phyloP scores from a whole-genome alignment of 1,140 invertebrate genomes.

The Cydia fagiglandana region DNA sequence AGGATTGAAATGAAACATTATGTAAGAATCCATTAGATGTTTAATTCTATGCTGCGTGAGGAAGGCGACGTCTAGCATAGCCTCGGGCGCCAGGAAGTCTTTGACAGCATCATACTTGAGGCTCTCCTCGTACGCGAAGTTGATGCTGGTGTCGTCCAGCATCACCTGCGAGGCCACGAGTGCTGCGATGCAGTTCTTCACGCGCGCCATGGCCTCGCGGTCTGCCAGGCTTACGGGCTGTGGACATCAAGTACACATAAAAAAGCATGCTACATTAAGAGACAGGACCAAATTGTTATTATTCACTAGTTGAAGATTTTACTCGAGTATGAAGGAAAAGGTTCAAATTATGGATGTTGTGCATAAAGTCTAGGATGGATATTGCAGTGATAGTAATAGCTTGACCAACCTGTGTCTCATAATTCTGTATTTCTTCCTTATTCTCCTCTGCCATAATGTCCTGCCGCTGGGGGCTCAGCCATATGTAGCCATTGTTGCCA shows the following conservation, averaged over 20 bases:
- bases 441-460: constrained; percentile 48
- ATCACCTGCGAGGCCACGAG: constrained; percentile 92
- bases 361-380: too few relatives aligned
- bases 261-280: background rate
- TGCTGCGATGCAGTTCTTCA: constrained; percentile 94
- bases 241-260: constrained; percentile 43
- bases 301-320: background rate
- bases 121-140: constrained; percentile 95
- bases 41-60: constrained; percentile 84
- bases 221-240: constrained; percentile 85
- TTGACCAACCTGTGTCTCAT: constrained; percentile 51
- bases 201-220: constrained; percentile 90
- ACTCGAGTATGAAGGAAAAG: too few relatives aligned
- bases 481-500: constrained; percentile 98
- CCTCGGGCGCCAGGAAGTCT: constrained; percentile 89
- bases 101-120: constrained; percentile 87
- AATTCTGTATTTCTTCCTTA: constrained; percentile 51
- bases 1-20: background rate
- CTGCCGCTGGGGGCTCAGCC: constrained; percentile 87
- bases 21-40: constrained; percentile 44
- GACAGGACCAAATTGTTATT: background rate
- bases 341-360: too few relatives aligned
- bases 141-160: constrained; percentile 95
- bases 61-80: constrained; percentile 88
- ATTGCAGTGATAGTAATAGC: constrained; percentile 18